Conservation (phyloP, 2,888 invertebrate genomes). For the Gisinianus flammeolus region DNA sequence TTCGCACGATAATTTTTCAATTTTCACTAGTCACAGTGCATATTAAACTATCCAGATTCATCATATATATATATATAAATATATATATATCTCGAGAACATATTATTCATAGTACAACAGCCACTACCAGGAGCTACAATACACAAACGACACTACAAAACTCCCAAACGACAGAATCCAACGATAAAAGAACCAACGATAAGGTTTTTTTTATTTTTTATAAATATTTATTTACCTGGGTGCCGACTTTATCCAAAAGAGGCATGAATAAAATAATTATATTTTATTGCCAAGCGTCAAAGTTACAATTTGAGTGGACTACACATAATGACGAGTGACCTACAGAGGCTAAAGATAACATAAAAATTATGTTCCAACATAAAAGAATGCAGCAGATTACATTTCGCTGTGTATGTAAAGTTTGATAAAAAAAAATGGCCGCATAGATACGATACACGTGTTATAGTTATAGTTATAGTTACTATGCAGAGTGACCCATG, state of each 20-base stretch:
- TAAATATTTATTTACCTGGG: background rate
- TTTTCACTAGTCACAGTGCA: no score
- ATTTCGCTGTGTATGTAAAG: no score
- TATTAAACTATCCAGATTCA: no score
- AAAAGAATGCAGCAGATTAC: conserved; percentile 9
- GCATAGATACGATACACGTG: no score
- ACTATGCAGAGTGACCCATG: no score
- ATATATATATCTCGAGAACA: no score
- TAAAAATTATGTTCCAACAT: conserved; percentile 17
- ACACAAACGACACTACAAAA: background rate
- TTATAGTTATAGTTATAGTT: no score
- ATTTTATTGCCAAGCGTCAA: conserved; percentile 19
- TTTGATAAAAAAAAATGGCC: conserved; percentile 6
- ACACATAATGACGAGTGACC: conserved; percentile 7
- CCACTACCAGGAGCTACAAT: no score
- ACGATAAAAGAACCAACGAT: conserved; percentile 4
- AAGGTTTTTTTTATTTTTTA: background rate
- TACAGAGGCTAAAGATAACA: conserved; percentile 16
- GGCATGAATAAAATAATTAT: conserved; percentile 26
- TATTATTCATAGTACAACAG: no score
- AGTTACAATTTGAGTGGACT: conserved; percentile 1
- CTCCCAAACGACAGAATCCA: background rate
- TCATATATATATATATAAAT: no score
- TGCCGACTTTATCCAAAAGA: conserved; percentile 5
- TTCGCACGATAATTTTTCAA: no score